Percentiles rank a stretch among this genome's conserved stretches.
phyloP scores from a whole-genome alignment of 1,140 invertebrate species.

The Pantala flavescens region DNA sequence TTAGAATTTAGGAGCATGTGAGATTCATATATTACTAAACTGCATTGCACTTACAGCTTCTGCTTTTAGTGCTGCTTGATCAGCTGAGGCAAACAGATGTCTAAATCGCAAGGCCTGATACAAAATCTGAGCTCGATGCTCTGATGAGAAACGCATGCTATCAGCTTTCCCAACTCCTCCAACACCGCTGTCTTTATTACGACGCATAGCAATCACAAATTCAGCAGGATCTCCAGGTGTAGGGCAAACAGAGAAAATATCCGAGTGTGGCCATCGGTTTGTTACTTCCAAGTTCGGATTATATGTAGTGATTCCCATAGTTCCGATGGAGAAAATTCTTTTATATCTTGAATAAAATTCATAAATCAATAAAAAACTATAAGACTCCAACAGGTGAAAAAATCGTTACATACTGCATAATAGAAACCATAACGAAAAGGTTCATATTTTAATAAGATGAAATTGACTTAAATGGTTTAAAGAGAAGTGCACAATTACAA shows the following conservation, averaged over 20 bases:
- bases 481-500: too few relatives aligned
- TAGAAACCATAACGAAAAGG: too few relatives aligned
- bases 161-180: conserved; percentile 55
- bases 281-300: conserved; percentile 94
- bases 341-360: conserved; percentile 65
- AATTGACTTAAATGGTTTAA: conserved; percentile 2
- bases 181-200: conserved; percentile 52
- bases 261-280: conserved; percentile 84
- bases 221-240: conserved; percentile 38
- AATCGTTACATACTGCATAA: background rate
- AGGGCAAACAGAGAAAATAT: conserved; percentile 66
- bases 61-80: conserved; percentile 25
- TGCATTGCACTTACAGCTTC: conserved; percentile 12
- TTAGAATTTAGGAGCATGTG: too few relatives aligned
- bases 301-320: conserved; percentile 91
- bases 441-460: too few relatives aligned
- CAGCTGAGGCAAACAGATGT: conserved; percentile 51
- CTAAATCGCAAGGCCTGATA: conserved; percentile 80
- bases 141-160: conserved; percentile 94
- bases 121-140: conserved; percentile 82
- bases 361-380: background rate
- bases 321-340: conserved; percentile 93
- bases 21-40: too few relatives aligned
- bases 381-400: background rate
- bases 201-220: conserved; percentile 79